Evolutionary conservation across 1,140 invertebrate species (phyloP).

Genomic region (Bicyclus anynana): DNA sequence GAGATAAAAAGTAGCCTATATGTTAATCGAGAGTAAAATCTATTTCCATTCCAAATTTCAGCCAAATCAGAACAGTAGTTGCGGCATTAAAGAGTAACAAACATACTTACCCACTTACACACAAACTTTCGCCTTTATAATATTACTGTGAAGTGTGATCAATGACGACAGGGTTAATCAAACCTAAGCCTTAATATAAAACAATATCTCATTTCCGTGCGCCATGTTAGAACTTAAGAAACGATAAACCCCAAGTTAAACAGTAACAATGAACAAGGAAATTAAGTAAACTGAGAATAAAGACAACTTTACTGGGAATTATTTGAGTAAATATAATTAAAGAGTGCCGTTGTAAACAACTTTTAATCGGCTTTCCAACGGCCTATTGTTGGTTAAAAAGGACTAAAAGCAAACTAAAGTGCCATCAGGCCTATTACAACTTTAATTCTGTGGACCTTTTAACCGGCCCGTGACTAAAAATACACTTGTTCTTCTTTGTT

Average conservation of each 20-base stretch:
- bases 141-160: too few relatives aligned
- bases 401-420: slow-evolving; percentile 13
- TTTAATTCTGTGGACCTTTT: slow-evolving; percentile 1
- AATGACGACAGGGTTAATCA: too few relatives aligned
- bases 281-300: slow-evolving; percentile 3
- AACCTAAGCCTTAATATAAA: too few relatives aligned
- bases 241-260: neutral
- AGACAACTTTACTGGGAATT: slow-evolving; percentile 1
- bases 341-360: slow-evolving; percentile 5
- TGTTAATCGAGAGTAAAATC: too few relatives aligned
- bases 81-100: too few relatives aligned
- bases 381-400: slow-evolving; percentile 11
- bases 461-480: neutral
- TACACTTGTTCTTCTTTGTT: neutral
- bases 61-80: too few relatives aligned
- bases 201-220: too few relatives aligned
- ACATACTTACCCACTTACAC: too few relatives aligned
- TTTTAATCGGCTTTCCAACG: slow-evolving; percentile 16
- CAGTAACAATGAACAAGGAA: neutral
- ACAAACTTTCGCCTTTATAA: too few relatives aligned
- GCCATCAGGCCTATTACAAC: slow-evolving; percentile 4
- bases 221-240: too few relatives aligned
- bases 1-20: too few relatives aligned
- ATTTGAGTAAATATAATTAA: slow-evolving; percentile 17
- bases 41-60: too few relatives aligned